phyloP scores from a whole-genome alignment of 1,140 invertebrate species.

The Drosophila watanabei region DNA sequence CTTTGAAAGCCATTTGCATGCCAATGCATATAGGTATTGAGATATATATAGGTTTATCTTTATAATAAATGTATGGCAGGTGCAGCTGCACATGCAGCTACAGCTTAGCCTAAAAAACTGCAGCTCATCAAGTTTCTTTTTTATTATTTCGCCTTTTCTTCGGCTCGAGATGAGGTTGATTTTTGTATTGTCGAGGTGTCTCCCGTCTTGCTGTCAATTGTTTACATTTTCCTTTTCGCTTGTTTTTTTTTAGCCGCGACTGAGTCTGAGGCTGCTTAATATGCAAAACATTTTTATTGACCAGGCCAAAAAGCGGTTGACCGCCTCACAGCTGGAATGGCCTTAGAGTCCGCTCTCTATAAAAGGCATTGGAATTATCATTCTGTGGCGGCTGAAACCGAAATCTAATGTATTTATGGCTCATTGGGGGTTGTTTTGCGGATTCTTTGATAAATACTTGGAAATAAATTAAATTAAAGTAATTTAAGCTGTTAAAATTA shows the following conservation, averaged over 20 bases:
- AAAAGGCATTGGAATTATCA: constrained; percentile 57
- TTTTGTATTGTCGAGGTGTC: constrained; percentile 24
- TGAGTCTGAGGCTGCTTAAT: constrained; percentile 46
- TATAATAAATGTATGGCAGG: constrained; percentile 51
- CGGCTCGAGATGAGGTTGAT: constrained; percentile 33
- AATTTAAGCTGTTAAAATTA: not conserved
- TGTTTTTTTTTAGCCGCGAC: constrained; percentile 8
- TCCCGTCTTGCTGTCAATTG: constrained; percentile 58
- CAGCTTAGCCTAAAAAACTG: constrained; percentile 49
- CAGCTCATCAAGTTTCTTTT: constrained; percentile 57
- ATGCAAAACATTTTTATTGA: constrained; percentile 75
- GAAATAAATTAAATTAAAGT: not conserved
- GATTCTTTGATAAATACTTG: constrained; percentile 14
- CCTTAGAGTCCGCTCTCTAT: constrained; percentile 41
- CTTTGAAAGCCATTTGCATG: constrained; percentile 59
- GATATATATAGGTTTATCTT: constrained; percentile 18
- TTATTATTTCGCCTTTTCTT: constrained; percentile 35
- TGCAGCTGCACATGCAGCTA: constrained; percentile 41
- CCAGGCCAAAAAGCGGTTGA: constrained; percentile 72
- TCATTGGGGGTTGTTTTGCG: not conserved
- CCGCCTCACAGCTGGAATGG: constrained; percentile 50
- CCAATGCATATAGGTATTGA: constrained; percentile 8
- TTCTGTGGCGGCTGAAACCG: constrained; percentile 20
- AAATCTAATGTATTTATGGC: constrained; percentile 20
- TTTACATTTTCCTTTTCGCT: constrained; percentile 74